Base-by-base conservation (phyloP, 2,888 invertebrate species). In the Atethmia centrago region DNA sequence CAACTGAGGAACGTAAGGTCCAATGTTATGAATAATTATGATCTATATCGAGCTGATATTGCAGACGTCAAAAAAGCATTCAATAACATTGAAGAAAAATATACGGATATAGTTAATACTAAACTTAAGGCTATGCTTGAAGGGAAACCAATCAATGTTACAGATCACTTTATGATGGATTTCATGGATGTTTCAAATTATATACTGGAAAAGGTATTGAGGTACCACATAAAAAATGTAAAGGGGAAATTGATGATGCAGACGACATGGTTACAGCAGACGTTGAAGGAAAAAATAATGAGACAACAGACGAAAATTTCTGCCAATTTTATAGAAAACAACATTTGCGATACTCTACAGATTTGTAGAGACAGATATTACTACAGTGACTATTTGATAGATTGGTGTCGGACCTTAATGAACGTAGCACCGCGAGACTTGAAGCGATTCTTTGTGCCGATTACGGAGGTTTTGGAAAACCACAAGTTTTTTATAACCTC, bases 251-350 rank as follows among this genome's bases (percentile, higher is more conserved):
- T 88, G 47, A 28, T 80, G 53, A 42, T 66, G 31, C 79, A 84
- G 14, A 84, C 88, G 4, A 85, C 85, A 55, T 91, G 89, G 91
- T 85, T 87, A 49, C 82, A 87, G 3, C 85, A 90, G 56, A 83
- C 88, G 0, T 72, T 90, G 25, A 91, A 87, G 68, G 87, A 92
- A 42, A 93, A 89, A 72, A 89, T 93, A 63, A 65, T 89, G 36
- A 88, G 91, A 67, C 92, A 91, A 67, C 92, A 93, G 83, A 77
- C 80, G 16, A 93, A 93, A 88, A 88, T 89, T n/a, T 85, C 89
- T 4, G 75, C 77, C 0, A 88, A 90, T 58, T 71, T 77, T 19
- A 83, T 93, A 25, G 89, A 91, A 82, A 84, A 79, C 25, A 79
- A 87, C 10, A 80, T 93, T 49, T 93, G 93, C 62, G 80, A 86